Conservation (phyloP, 2,113 vertebrate species). For the Phylloscopus whistleri region DNA sequence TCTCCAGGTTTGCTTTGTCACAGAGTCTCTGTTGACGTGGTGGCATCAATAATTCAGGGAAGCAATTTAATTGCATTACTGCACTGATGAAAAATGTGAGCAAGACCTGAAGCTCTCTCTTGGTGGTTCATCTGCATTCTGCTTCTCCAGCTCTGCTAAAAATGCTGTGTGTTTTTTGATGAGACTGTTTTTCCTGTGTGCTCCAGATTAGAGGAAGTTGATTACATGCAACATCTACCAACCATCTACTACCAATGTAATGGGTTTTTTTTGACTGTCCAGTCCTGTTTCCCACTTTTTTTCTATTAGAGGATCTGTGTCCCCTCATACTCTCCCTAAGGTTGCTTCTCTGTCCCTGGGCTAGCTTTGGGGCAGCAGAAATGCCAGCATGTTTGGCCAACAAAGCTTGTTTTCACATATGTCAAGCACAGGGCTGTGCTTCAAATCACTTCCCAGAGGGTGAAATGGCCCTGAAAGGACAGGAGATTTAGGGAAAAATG, state of each 20-base stretch:
- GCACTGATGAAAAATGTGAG: not conserved
- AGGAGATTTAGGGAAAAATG: not conserved
- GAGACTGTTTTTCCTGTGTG: not conserved
- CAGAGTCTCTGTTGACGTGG: not conserved
- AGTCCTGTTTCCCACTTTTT: not conserved
- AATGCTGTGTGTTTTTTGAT: not conserved
- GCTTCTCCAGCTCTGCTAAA: not conserved
- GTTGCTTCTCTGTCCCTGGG: not conserved
- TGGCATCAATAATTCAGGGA: constrained; percentile 50
- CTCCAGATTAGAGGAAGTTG: not conserved
- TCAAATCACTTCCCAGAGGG: not conserved
- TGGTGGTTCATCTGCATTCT: not conserved
- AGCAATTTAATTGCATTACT: not conserved
- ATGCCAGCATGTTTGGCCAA: not conserved
- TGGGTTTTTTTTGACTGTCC: not conserved
- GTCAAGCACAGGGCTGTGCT: not conserved
- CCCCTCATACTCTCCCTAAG: not conserved
- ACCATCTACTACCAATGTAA: not conserved
- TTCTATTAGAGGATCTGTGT: not conserved
- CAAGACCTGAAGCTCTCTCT: not conserved
- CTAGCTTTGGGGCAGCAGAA: not conserved
- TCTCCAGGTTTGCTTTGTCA: constrained; percentile 40
- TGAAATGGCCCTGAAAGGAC: not conserved
- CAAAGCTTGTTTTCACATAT: not conserved
- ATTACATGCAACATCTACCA: not conserved